Conservation (phyloP, 2,113 vertebrate genomes). For the Seriola rivoliana region DNA sequence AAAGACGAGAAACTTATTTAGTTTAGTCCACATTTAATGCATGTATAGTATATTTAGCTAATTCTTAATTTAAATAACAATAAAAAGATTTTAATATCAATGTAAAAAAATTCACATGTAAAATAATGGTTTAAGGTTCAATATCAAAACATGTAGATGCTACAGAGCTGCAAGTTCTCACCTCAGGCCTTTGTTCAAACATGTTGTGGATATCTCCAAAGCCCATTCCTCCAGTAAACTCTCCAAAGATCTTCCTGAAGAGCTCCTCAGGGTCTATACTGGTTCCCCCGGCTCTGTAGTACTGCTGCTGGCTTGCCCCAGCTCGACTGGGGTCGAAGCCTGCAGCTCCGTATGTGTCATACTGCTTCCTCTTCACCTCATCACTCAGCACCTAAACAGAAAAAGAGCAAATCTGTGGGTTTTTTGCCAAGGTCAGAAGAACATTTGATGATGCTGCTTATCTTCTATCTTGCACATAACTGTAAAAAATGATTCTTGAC, state of each 20-base stretch:
- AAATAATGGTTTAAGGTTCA: too few species aligned
- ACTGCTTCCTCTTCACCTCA: slow-evolving; percentile 94
- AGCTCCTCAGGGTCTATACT: slow-evolving; percentile 93
- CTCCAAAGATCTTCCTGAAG: slow-evolving; percentile 96
- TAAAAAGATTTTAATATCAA: not conserved
- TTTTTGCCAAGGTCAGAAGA: not conserved
- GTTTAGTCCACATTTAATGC: too few species aligned
- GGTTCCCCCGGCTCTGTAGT: slow-evolving; percentile 88
- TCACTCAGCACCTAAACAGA: slow-evolving; percentile 91
- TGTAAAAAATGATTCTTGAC: not conserved
- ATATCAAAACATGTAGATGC: not conserved
- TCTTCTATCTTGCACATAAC: not conserved
- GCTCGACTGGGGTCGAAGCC: slow-evolving; percentile 86
- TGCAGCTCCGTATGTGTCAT: slow-evolving; percentile 89
- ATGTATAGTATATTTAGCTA: too few species aligned
- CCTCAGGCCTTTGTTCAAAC: slow-evolving; percentile 94
- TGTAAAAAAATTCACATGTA: not conserved
- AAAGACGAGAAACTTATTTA: not conserved
- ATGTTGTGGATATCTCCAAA: slow-evolving; percentile 89
- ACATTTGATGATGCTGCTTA: too few species aligned
- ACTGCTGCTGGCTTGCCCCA: slow-evolving; percentile 77
- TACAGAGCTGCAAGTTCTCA: slow-evolving; percentile 60
- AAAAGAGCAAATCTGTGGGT: not conserved
- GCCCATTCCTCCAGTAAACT: slow-evolving; percentile 87
- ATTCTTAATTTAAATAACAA: not conserved